phyloP scores from a whole-genome alignment of 2,888 invertebrate genomes.

The Sinelater perroti region DNA sequence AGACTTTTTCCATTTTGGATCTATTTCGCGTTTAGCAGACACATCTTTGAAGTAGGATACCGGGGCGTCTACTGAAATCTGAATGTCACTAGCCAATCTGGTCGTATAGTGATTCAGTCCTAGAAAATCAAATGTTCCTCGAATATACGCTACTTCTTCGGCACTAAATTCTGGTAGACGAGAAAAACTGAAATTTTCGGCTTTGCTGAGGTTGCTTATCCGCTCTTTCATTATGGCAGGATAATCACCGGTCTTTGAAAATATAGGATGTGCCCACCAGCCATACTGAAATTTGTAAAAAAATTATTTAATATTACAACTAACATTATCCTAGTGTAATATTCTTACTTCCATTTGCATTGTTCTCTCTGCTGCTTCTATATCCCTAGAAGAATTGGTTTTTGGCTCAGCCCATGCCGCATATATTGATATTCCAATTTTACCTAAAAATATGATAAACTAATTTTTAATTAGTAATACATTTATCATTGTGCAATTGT shows the following conservation, averaged over 20 bases:
- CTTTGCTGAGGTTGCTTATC: conserved; percentile 58
- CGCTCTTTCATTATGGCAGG: conserved; percentile 61
- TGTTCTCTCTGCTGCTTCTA: conserved; percentile 64
- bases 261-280: conserved; percentile 63
- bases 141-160: conserved; percentile 59
- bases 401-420: conserved; percentile 67
- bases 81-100: conserved; percentile 54
- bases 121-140: conserved; percentile 69
- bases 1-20: conserved; percentile 63
- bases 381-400: conserved; percentile 61
- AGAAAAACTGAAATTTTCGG: conserved; percentile 59
- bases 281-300: conserved; percentile 60
- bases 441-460: conserved; percentile 66
- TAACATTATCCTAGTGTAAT: not conserved
- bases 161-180: conserved; percentile 61
- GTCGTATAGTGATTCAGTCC: conserved; percentile 73
- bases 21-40: conserved; percentile 57
- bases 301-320: too few species aligned
- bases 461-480: too few species aligned
- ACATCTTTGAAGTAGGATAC: conserved; percentile 61
- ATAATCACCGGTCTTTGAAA: conserved; percentile 62
- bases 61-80: conserved; percentile 55
- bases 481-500: not conserved
- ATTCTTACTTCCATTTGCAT: conserved; percentile 65
- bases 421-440: conserved; percentile 67